phyloP scores from a whole-genome alignment of 1,140 invertebrate genomes.

The Sarcophaga bullata region DNA sequence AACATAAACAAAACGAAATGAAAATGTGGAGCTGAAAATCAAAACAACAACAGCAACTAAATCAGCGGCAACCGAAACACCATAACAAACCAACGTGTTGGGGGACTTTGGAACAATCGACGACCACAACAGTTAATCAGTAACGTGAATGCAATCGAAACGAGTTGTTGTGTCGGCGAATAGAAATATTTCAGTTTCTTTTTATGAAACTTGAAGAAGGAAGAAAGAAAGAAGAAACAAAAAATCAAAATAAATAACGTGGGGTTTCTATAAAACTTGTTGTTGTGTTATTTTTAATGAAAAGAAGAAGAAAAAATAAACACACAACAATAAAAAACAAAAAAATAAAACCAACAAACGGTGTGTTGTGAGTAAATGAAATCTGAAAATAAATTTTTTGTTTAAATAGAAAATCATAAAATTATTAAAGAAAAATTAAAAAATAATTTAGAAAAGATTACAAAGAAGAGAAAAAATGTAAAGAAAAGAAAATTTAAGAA shows the following conservation, averaged over 20 bases:
- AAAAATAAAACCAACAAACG: constrained; percentile 9
- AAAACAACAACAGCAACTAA: constrained; percentile 1
- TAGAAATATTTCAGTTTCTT: background rate
- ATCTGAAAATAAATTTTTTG: too few species aligned
- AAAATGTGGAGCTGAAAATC: constrained; percentile 25
- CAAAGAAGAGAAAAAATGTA: background rate
- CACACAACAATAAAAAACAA: background rate
- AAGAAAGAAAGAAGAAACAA: background rate
- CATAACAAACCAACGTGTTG: constrained; percentile 12
- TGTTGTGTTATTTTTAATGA: background rate
- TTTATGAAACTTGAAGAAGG: too few species aligned
- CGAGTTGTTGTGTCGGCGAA: constrained; percentile 30
- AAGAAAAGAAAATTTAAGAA: too few species aligned
- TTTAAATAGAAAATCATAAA: too few species aligned
- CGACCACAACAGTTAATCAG: constrained; percentile 29
- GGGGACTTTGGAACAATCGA: constrained; percentile 4
- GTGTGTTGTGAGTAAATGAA: background rate
- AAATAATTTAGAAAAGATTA: too few species aligned
- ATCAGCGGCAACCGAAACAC: constrained; percentile 4
- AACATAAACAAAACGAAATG: constrained; percentile 34
- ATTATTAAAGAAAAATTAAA: too few species aligned
- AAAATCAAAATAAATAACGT: background rate
- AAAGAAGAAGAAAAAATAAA: background rate
- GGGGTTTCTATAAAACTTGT: background rate
- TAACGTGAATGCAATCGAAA: constrained; percentile 33